Conservation (phyloP, 2,113 vertebrate genomes). For the Ibidorhyncha struthersii region DNA sequence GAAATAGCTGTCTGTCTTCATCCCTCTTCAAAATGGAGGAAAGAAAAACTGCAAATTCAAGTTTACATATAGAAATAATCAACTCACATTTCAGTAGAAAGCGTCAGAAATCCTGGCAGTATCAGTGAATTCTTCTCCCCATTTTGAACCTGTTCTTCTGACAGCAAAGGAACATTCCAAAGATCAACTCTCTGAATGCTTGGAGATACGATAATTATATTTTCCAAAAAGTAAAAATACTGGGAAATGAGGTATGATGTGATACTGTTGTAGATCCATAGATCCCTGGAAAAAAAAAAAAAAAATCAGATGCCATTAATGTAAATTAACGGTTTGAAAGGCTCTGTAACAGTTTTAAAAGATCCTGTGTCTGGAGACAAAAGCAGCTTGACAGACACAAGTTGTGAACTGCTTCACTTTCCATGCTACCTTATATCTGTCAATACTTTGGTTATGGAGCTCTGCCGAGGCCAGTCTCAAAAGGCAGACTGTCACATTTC, state of each 20-base stretch:
- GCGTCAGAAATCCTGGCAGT: neutral
- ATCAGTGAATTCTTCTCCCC: neutral
- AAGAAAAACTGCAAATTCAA: neutral
- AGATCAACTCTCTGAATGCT: neutral
- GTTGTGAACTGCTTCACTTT: neutral
- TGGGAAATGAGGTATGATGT: neutral
- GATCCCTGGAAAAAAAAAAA: neutral
- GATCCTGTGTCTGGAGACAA: neutral
- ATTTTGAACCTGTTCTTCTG: neutral
- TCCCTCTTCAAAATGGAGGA: neutral
- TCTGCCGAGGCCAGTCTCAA: neutral
- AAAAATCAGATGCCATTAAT: neutral
- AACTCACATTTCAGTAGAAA: neutral
- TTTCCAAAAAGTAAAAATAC: neutral
- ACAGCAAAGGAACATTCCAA: neutral
- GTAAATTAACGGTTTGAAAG: neutral
- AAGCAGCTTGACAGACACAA: neutral
- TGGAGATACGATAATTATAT: neutral
- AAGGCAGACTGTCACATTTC: slow-evolving; percentile 41
- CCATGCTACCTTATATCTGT: neutral
- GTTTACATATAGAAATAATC: neutral
- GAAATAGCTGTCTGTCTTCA: neutral
- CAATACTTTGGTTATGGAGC: slow-evolving; percentile 30
- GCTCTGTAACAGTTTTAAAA: neutral
- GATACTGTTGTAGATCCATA: neutral